Evolutionary conservation across 2,797 vertebrate genomes (phyloP).

Genomic region (Rhynchotus rufescens): DNA sequence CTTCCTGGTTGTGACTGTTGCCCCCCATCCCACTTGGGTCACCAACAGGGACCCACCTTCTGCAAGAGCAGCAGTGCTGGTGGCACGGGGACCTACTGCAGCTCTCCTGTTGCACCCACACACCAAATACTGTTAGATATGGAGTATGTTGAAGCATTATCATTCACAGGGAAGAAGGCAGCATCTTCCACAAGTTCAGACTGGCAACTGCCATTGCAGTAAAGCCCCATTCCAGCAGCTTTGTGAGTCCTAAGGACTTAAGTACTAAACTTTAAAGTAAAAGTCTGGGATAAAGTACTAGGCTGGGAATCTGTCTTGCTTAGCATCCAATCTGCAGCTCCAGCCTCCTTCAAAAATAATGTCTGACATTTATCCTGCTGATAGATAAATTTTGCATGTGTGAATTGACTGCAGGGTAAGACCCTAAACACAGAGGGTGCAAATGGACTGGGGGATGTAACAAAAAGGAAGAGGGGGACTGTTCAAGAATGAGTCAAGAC

Average conservation of each 20-base stretch:
- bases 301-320: conserved; percentile 1
- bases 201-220: background rate
- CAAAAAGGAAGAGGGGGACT: background rate
- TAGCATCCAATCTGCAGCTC: background rate
- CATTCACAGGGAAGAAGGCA: background rate
- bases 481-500: background rate
- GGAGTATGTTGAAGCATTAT: background rate
- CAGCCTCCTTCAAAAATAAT: conserved; percentile 40
- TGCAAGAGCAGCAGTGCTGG: background rate
- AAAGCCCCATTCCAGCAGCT: background rate
- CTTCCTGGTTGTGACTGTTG: background rate
- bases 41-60: background rate
- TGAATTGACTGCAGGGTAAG: background rate
- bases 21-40: no score
- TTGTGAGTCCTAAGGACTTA: background rate
- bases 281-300: background rate
- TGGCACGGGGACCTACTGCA: background rate
- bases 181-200: background rate
- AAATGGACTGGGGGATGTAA: background rate
- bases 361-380: conserved; percentile 16
- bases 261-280: no score
- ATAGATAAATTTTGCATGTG: conserved; percentile 32
- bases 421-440: background rate
- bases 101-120: background rate
- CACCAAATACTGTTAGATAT: background rate